Evolutionary conservation across 2,888 invertebrate genomes (phyloP), one percentile per base, ranked within the genome.

Genomic region (Drosophila anomalata): DNA sequence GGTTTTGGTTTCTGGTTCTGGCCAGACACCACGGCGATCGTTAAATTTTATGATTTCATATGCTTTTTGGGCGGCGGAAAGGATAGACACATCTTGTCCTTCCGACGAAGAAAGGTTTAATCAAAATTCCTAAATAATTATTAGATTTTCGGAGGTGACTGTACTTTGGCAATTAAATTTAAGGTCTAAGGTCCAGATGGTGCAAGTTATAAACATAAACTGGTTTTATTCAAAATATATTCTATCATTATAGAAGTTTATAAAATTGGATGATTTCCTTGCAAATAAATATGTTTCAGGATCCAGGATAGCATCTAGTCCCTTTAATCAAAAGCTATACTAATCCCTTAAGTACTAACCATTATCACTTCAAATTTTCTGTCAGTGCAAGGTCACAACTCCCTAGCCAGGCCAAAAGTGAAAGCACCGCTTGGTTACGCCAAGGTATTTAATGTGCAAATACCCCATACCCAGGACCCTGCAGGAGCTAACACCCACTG

Each of bases 391-490:
- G n/a, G 29, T 24, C 24, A 14, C 59, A 17, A 5, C 9, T 41
- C 17, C 9, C 36, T 36, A 20, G 20, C 20, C 42, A 9, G 11
- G 39, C 48, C 61, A 63, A 79, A 78, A 77, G 78, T 77, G 67
- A 82, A 75, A 77, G 69, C 71, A 57, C 56, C 42, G 39, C 50
- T 53, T 70, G 61, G 50, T 47, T 78, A 71, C 65, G 79, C 84
- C 81, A 79, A 81, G 82, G 83, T 87, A 87, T 87, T 90, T 90
- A 88, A 89, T 87, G 88, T 86, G 86, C 79, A 85, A 88, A 80
- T 68, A 85, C 58, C 87, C 75, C 83, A 77, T 73, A 68, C 83
- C 76, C 50, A 0, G 22, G 22, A 0, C 22, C 50, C 51, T 46
- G 36, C 39, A 17, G 12, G 44, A 24, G 55, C 41, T 31, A 11